Base-by-base conservation (phyloP, 2,888 invertebrate genomes). In the Micropterix aruncella region DNA sequence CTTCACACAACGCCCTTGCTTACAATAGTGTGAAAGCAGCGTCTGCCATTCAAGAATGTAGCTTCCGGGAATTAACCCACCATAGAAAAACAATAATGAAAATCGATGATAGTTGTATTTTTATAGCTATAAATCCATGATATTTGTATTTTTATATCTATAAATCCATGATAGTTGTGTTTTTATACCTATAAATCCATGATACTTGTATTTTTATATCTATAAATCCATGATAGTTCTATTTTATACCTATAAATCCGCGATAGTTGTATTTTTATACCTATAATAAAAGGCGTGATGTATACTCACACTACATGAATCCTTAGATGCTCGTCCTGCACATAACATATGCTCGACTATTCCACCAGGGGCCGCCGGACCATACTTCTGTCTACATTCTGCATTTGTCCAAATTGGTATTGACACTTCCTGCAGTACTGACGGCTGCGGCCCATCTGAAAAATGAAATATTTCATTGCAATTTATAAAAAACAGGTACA, bases 331-430 rank as follows among this genome's bases (percentile, higher is more conserved):
- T 63, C 79, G 78, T 1, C 91, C 91, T 41, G 92, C 92, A 59
- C 91, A 92, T 4, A 92, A 63, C 79, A 91, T 90, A 55, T 85
- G 84, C 7, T 86, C 85, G 1, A 88, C 83, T 46, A 92, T 91
- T 17, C 91, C 91, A 7, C 88, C 91, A 0, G 91, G 86, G n/a
- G 90, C 90, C 1, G 87, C 86, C 7, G 73, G 70, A 16, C 90
- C 90, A 58, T 91, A 91, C 58, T 87, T 89, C 16, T 70, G 59
- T 46, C 80, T 76, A 56, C 91, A 91, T 51, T 87, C 83, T 0
- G 63, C 52, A 60, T 90, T 90, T 1, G 79, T 73, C 89, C 89
- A 89, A 52, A 91, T 79, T 1, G 86, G 86, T 51, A 91, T 83
- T 38, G 79, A 79, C 1, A 90, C 90, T 63, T 90, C 84, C 66